Evolutionary conservation across 1,140 invertebrate species (phyloP).

Genomic region (Drosophila seguyi): DNA sequence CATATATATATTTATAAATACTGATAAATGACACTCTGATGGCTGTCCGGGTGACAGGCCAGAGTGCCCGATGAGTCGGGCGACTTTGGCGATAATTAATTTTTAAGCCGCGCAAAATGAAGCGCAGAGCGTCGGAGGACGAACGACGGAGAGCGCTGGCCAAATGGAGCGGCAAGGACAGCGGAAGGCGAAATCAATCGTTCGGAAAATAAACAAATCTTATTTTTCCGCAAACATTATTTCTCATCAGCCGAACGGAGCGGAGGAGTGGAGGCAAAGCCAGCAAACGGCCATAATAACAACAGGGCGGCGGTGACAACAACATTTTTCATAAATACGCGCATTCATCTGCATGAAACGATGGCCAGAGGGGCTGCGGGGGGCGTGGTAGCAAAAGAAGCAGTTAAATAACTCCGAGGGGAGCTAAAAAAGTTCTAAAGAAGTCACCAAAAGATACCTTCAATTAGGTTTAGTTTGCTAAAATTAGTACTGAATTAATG

Average conservation of each 20-base stretch:
- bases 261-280: slow-evolving; percentile 19
- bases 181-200: slow-evolving; percentile 69
- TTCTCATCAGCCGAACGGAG: slow-evolving; percentile 66
- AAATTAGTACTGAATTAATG: too few species aligned
- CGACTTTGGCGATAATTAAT: slow-evolving; percentile 77
- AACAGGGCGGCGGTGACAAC: slow-evolving; percentile 66
- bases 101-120: slow-evolving; percentile 83
- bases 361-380: slow-evolving; percentile 34
- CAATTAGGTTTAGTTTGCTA: background rate
- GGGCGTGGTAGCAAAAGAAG: background rate
- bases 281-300: slow-evolving; percentile 56
- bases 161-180: slow-evolving; percentile 19
- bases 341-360: slow-evolving; percentile 80
- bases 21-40: slow-evolving; percentile 62
- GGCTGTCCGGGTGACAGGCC: slow-evolving; percentile 49
- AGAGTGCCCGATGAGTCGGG: slow-evolving; percentile 26
- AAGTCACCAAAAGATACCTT: background rate
- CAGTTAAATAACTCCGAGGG: slow-evolving; percentile 15
- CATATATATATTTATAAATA: slow-evolving; percentile 4
- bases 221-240: slow-evolving; percentile 84
- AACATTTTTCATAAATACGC: slow-evolving; percentile 81
- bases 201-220: slow-evolving; percentile 84
- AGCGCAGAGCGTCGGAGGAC: slow-evolving; percentile 51
- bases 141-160: background rate
- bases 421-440: background rate